Conservation (phyloP, 2,888 invertebrate species). For the Boloria euphrosyne region DNA sequence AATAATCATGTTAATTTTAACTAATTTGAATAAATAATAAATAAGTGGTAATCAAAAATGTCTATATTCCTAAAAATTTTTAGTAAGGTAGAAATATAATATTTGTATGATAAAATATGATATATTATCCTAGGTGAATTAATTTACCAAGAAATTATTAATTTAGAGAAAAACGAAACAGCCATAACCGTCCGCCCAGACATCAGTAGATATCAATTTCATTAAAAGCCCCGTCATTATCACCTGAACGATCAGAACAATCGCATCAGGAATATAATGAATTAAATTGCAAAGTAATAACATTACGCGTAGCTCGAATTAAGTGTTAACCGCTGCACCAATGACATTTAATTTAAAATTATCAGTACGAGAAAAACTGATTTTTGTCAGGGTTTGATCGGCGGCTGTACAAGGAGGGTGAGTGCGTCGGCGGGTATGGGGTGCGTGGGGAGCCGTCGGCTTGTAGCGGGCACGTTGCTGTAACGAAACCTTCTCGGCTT, state of each 20-base stretch:
- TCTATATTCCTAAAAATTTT: too few relatives aligned
- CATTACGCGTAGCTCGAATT: constrained; percentile 74
- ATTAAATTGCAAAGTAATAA: constrained; percentile 77
- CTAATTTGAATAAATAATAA: too few relatives aligned
- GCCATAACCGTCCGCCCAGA: constrained; percentile 46
- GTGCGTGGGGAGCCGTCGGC: constrained; percentile 44
- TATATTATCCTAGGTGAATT: too few relatives aligned
- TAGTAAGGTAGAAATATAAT: too few relatives aligned
- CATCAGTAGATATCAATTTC: constrained; percentile 70
- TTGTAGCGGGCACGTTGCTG: constrained; percentile 46
- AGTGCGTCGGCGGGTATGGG: constrained; percentile 48
- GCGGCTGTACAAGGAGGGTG: constrained; percentile 54
- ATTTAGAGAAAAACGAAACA: constrained; percentile 23
- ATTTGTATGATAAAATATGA: too few relatives aligned
- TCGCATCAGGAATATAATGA: constrained; percentile 71
- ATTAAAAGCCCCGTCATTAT: constrained; percentile 73
- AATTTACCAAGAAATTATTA: not conserved
- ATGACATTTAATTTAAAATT: constrained; percentile 80
- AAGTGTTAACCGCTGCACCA: constrained; percentile 75
- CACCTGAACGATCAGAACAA: constrained; percentile 57
- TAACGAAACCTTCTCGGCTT: constrained; percentile 54
- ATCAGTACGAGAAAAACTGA: constrained; percentile 74
- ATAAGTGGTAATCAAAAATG: too few relatives aligned
- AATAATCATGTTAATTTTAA: too few relatives aligned
- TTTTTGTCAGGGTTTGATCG: constrained; percentile 58